These are phyloP conservation scores for Frankliniella intonsa DNA, from an alignment of 2,888 invertebrate species.

Conservation along the genomic window DNA sequence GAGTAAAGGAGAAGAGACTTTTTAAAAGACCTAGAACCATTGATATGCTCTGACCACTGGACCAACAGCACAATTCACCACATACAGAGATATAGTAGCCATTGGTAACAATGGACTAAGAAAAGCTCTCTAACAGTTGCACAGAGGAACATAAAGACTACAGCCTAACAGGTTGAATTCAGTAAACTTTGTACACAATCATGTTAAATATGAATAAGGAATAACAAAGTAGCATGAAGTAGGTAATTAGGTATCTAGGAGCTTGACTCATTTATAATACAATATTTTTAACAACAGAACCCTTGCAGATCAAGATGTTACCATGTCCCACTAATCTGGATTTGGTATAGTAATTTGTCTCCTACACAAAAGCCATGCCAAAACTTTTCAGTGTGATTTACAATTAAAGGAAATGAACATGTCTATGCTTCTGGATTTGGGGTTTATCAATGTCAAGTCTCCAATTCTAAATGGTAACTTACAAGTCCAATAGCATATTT, in stretches of 20 bases:
- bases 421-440: background rate
- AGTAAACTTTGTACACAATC: background rate
- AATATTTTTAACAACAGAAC: too few species aligned
- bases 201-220: background rate
- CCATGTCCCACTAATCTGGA: too few species aligned
- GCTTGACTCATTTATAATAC: background rate
- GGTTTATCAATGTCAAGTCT: background rate
- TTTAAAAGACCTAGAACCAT: slow-evolving; percentile 9
- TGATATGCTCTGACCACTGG: slow-evolving; percentile 26
- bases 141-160: background rate
- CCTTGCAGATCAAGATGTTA: too few species aligned
- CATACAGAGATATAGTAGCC: background rate
- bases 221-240: background rate
- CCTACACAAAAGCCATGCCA: background rate
- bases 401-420: background rate
- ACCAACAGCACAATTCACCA: background rate
- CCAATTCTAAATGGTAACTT: slow-evolving; percentile 5
- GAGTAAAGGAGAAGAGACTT: background rate
- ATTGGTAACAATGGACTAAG: background rate
- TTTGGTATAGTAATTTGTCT: too few species aligned
- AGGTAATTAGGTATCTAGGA: background rate
- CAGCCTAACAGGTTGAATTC: background rate
- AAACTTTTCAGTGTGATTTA: background rate
- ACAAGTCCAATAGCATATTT: background rate
- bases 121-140: background rate